Base-by-base conservation (phyloP, 2,888 invertebrate genomes). In the Synergus umbraculus region DNA sequence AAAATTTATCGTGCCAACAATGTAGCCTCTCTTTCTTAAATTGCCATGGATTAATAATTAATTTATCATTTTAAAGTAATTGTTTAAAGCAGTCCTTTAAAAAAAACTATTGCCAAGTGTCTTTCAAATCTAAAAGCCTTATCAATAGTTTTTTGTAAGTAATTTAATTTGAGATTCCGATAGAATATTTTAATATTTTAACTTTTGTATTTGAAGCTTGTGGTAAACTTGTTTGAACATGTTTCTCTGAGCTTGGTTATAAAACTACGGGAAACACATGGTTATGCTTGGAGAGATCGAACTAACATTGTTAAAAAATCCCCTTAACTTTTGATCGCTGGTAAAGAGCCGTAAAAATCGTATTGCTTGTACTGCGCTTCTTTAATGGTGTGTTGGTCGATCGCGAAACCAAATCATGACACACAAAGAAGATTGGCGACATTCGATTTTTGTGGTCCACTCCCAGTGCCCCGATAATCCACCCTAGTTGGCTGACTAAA, bases 401-500 rank as follows among this genome's bases (percentile, higher is more conserved):
- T 73, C 37, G 73, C 37, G 10, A 73, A 73, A 54, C 73, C 73
- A 73, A 73, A 22, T 54, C 22, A 69, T 73, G n/a, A 73, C 37
- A 73, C 73, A 73, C 37, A 73, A 73, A 73, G 73, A 54, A 54
- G 54, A 73, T 37, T 37, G 77, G 64, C 44, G 65, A 64, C 37
- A 54, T 49, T 54, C 85, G 81, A 82, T 69, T 76, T 46, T 80
- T 81, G 81, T 82, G 83, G 77, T 81, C 78, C 79, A 81, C 80
- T 81, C 85, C 80, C 77, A 82, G 85, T 85, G 82, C 79, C 82
- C 79, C 78, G 82, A 82, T 81, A 83, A 82, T 84, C 83, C 80
- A 84, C 83, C 84, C 86, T 81, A 88, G 86, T 87, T 86, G 87
- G 87, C 88, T 89, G 83, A 87, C 88, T 87, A 86, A 85, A 90